Evolutionary conservation across 2,888 invertebrate species (phyloP).

Genomic region (Hypselothyrea guttata): DNA sequence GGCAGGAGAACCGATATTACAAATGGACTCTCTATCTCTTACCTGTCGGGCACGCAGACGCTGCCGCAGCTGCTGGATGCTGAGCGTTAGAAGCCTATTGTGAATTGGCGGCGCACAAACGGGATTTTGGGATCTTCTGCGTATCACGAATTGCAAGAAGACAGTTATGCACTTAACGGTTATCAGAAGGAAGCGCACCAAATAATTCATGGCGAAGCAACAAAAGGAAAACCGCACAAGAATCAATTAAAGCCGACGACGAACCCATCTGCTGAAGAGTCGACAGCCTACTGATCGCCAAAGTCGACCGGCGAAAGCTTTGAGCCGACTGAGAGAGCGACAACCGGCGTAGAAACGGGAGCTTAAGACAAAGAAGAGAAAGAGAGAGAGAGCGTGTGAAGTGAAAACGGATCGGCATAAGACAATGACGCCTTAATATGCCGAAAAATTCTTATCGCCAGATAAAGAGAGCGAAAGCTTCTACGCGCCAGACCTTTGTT

Average conservation of each 20-base stretch:
- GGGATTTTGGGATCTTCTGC: background rate
- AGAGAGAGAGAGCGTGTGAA: background rate
- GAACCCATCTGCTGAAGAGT: background rate
- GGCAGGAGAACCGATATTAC: too few species aligned
- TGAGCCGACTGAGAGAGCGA: constrained; percentile 8
- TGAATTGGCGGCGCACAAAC: constrained; percentile 64
- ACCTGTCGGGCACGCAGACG: constrained; percentile 66
- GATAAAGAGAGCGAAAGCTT: too few species aligned
- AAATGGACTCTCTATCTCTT: constrained; percentile 1
- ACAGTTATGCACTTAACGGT: constrained; percentile 42
- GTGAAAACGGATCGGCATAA: too few species aligned
- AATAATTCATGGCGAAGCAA: constrained; percentile 63
- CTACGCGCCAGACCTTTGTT: too few species aligned
- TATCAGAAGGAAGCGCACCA: constrained; percentile 60
- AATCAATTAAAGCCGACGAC: background rate
- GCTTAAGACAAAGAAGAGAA: constrained; percentile 4
- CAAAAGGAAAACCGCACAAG: background rate
- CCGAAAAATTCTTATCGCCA: too few species aligned
- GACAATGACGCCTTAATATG: too few species aligned
- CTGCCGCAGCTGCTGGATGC: constrained; percentile 55
- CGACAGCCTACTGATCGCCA: constrained; percentile 15
- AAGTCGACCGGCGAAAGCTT: constrained; percentile 7
- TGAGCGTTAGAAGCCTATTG: constrained; percentile 54
- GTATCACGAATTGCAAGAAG: constrained; percentile 15
- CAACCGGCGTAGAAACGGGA: too few species aligned